Evolutionary conservation across 2,113 vertebrate genomes (phyloP).

Genomic region (Misgurnus anguillicaudatus): DNA sequence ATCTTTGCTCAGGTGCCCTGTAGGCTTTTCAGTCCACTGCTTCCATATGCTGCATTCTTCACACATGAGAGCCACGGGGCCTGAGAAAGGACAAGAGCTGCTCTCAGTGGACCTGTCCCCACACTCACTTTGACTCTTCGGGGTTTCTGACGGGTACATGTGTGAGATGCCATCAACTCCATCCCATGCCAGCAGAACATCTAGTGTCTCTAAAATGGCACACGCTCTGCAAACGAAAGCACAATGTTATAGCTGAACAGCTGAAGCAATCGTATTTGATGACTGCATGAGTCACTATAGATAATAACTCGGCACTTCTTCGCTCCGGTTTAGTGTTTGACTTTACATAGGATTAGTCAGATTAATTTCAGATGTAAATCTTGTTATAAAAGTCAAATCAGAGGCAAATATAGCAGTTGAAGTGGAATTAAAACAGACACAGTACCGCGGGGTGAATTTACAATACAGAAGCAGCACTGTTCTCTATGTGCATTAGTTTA

Average conservation of each 20-base stretch:
- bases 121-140: conserved; percentile 56
- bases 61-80: conserved; percentile 67
- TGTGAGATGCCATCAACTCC: conserved; percentile 51
- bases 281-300: conserved; percentile 28
- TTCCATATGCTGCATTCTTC: conserved; percentile 70
- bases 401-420: background rate
- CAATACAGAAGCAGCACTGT: background rate
- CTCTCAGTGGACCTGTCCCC: conserved; percentile 57
- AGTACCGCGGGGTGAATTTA: background rate
- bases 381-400: background rate
- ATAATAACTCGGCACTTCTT: conserved; percentile 3
- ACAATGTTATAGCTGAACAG: background rate
- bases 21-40: conserved; percentile 64
- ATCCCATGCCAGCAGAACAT: background rate
- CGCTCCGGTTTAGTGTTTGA: background rate
- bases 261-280: conserved; percentile 6
- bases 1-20: conserved; percentile 51
- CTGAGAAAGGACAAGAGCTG: conserved; percentile 58
- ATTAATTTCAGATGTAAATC: background rate
- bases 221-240: conserved; percentile 1
- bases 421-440: background rate
- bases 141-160: conserved; percentile 51
- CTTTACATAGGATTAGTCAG: background rate
- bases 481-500: no score
- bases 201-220: conserved; percentile 25